phyloP scores from a whole-genome alignment of 53 echinoderm and acorn worm species.

The Luidia sarsii region DNA sequence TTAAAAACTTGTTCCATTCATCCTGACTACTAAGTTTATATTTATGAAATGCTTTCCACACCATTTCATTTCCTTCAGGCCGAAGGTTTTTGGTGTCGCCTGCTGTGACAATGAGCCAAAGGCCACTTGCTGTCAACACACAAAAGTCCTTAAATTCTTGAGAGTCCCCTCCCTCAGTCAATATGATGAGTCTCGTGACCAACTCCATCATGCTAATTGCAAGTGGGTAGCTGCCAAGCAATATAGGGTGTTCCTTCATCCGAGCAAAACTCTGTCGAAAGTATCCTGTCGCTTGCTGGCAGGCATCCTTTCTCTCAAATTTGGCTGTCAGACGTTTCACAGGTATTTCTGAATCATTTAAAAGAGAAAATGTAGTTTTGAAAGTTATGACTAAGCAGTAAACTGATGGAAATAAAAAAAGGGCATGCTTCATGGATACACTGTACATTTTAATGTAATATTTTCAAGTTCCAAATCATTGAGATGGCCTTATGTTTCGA shows the following conservation, averaged over 20 bases:
- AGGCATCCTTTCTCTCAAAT: neutral
- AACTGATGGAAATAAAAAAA: too few relatives aligned
- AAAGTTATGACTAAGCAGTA: too few relatives aligned
- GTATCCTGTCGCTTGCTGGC: neutral
- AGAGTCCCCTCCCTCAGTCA: neutral
- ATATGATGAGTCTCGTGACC: neutral
- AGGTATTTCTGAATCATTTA: neutral
- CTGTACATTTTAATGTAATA: neutral
- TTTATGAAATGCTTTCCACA: too few relatives aligned
- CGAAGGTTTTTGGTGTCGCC: conserved; percentile 8
- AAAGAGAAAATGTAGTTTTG: too few relatives aligned
- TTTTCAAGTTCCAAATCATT: neutral
- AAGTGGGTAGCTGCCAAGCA: neutral
- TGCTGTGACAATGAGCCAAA: conserved; percentile 6
- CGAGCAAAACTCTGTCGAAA: conserved; percentile 10
- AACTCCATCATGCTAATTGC: neutral
- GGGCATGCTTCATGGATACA: neutral
- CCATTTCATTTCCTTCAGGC: conserved; percentile 1
- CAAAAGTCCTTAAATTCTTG: neutral
- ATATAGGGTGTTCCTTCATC: neutral
- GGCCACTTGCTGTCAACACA: neutral
- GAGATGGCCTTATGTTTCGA: too few relatives aligned
- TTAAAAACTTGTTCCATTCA: neutral
- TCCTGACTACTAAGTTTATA: neutral
- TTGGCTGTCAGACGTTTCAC: neutral